These are phyloP conservation scores for Drosophila hydei DNA, from an alignment of 1,140 invertebrate genomes.

Conservation along the genomic window DNA sequence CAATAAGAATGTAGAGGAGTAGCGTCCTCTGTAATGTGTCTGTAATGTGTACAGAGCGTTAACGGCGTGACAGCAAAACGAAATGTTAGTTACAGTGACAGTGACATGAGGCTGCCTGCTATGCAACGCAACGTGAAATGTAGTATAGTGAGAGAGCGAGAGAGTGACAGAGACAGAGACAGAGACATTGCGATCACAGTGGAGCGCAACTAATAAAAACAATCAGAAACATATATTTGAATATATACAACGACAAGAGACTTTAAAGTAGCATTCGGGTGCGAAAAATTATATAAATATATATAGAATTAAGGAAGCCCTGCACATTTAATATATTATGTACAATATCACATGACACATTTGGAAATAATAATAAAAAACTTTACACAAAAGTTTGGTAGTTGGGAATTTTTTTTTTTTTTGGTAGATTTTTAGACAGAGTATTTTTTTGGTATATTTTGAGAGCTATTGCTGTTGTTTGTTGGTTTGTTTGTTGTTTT, in stretches of 20 bases:
- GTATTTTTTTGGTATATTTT: conserved; percentile 38
- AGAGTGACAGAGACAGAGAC: conserved; percentile 19
- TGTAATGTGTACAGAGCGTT: conserved; percentile 28
- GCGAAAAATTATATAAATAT: conserved; percentile 22
- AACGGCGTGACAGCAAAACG: conserved; percentile 13
- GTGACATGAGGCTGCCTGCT: conserved; percentile 42
- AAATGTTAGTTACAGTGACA: conserved; percentile 51
- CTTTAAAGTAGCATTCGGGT: conserved; percentile 23
- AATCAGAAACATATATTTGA: conserved; percentile 18
- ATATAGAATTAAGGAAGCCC: conserved; percentile 23
- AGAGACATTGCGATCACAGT: conserved; percentile 17
- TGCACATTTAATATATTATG: conserved; percentile 37
- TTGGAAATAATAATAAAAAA: conserved; percentile 25
- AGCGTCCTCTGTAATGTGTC: conserved; percentile 6
- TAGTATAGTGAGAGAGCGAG: conserved; percentile 5
- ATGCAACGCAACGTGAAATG: conserved; percentile 23
- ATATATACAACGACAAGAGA: conserved; percentile 26
- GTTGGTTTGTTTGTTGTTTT: conserved; percentile 30
- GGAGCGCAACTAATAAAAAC: conserved; percentile 14
- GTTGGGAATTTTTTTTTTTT: conserved; percentile 34
- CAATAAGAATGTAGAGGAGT: conserved; percentile 32
- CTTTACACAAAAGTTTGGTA: conserved; percentile 62
- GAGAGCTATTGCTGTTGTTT: conserved; percentile 29
- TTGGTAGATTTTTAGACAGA: conserved; percentile 55
- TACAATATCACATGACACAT: conserved; percentile 45